Conservation (phyloP, 1,140 invertebrate species). For the Brachionus plicatilis region DNA sequence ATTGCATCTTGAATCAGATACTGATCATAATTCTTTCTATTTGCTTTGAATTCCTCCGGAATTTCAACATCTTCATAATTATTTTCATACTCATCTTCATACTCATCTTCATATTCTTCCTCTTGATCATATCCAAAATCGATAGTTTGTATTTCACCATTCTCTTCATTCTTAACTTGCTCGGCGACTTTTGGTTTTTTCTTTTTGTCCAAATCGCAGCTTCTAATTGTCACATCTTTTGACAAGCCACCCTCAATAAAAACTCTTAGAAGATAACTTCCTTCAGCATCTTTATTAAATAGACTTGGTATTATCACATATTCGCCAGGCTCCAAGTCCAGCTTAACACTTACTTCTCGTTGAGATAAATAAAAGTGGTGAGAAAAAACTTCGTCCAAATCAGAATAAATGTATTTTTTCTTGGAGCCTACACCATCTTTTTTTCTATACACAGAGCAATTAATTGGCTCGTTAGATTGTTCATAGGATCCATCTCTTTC, state of each 20-base stretch:
- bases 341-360: slow-evolving; percentile 51
- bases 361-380: slow-evolving; percentile 51
- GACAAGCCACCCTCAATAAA: slow-evolving; percentile 47
- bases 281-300: slow-evolving; percentile 61
- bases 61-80: slow-evolving; percentile 28
- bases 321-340: slow-evolving; percentile 57
- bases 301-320: slow-evolving; percentile 65
- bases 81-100: slow-evolving; percentile 29
- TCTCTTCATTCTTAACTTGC: neutral
- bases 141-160: neutral
- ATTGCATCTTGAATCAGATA: neutral
- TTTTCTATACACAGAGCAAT: slow-evolving; percentile 7
- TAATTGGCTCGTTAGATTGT: slow-evolving; percentile 33
- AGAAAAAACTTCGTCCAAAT: slow-evolving; percentile 42
- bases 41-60: neutral
- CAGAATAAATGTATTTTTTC: slow-evolving; percentile 14
- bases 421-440: neutral
- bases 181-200: neutral
- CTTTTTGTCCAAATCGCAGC: neutral
- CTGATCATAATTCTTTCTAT: neutral
- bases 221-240: neutral
- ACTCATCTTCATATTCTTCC: slow-evolving; percentile 22
- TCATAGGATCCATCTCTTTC: slow-evolving; percentile 39
- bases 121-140: neutral
- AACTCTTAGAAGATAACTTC: slow-evolving; percentile 61